These are phyloP conservation scores for Erebia ligea DNA, from an alignment of 2,888 invertebrate species.

Conservation along the genomic window DNA sequence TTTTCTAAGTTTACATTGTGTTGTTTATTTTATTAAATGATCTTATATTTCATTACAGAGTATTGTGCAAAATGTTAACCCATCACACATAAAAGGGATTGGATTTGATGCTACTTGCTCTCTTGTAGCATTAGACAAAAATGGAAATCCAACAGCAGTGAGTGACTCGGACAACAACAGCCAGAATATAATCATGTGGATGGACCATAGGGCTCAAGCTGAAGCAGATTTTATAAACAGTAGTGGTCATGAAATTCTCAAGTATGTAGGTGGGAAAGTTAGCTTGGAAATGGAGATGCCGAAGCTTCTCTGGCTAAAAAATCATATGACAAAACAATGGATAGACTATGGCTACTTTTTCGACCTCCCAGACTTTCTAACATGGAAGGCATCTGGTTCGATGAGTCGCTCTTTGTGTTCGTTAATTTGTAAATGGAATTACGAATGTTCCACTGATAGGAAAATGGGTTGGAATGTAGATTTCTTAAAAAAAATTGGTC, in stretches of 20 bases:
- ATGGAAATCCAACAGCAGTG: constrained; percentile 87
- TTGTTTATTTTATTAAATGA: too few relatives aligned
- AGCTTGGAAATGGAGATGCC: constrained; percentile 99
- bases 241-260: constrained; percentile 88
- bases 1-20: too few relatives aligned
- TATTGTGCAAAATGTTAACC: constrained; percentile 80
- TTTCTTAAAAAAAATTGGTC: constrained; percentile 88
- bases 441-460: constrained; percentile 85
- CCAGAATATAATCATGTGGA: constrained; percentile 95
- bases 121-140: constrained; percentile 89
- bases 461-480: constrained; percentile 87
- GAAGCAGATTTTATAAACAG: constrained; percentile 93
- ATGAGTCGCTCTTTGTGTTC: constrained; percentile 93
- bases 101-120: constrained; percentile 99
- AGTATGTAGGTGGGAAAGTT: constrained; percentile 95
- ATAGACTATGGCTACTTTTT: constrained; percentile 89
- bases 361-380: constrained; percentile 96
- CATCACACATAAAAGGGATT: constrained; percentile 88
- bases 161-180: constrained; percentile 86
- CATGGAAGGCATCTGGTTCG: constrained; percentile 94
- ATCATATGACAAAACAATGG: constrained; percentile 87
- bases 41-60: constrained; percentile 70
- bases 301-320: constrained; percentile 96
- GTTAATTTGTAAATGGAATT: constrained; percentile 97
- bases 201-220: constrained; percentile 93